Base-by-base conservation (phyloP, 2,797 vertebrate species). In the Spinus olivaceus region DNA sequence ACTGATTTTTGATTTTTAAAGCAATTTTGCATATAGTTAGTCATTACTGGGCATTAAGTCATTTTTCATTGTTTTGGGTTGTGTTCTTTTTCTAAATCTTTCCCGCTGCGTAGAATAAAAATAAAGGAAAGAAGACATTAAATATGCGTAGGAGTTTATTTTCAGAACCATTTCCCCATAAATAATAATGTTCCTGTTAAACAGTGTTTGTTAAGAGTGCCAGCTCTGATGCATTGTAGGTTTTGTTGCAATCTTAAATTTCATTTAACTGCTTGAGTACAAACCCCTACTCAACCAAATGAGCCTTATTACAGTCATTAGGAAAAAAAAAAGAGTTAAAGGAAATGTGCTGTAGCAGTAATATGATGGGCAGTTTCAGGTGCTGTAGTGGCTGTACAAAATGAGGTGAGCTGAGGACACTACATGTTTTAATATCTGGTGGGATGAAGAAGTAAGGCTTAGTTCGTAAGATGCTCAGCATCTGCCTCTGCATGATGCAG, bases 101-200 rank as follows among this genome's bases (percentile, higher is more conserved):
- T 95, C 41, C 56, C 78, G 35, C 61, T 87, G 33, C 71, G 72
- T 54, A 64, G 76, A 94, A 77, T 78, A 83, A 90, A 85, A 91
- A 90, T 82, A 85, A 77, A 86, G 61, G 54, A 61, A 84, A 93
- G 74, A 90, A 56, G 83, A 65, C 14, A 72, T 81, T 83, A 94
- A 90, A 56, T 50, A 64, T 46, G 76, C 2, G 4, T 90, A 76
- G 88, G 83, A 82, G 72, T 87, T 78, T 91, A 78, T 95, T 94
- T 94, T 89, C 91, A 88, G 81, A 81, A 69, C 47, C 6, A 22
- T 88, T 89, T 91, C 33, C 42, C 28, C 37, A 41, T 83, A 92
- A 96, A 94, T 92, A 96, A 85, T 90, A 63, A 65, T 33, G 65
- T 82, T 92, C 50, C 46, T 71, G 13, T 92, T 96, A 91, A 92